Base-by-base conservation (phyloP, 2,113 vertebrate genomes). In the Paramisgurnus dabryanus region DNA sequence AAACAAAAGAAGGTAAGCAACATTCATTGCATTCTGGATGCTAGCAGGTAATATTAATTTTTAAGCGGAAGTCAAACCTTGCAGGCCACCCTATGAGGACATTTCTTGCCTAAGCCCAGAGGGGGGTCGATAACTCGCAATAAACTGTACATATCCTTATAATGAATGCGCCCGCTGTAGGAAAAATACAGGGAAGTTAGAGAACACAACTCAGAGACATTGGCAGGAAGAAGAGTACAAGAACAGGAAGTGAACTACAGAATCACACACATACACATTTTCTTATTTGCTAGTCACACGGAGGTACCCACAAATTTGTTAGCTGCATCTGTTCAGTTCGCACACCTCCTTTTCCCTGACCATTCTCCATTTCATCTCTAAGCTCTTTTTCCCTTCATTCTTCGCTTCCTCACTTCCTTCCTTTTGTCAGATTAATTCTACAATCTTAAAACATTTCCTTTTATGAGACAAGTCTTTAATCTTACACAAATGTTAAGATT, bases 141-240 rank as follows among this genome's bases (percentile, higher is more conserved):
- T 96, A 97, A 97, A 97, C 95, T 97, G 95, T 97, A 97, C 95
- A 97, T 97, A 93, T 97, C 95, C 95, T 97, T 97, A 96, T 97
- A 97, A 95, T 96, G 96, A 95, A 97, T 97, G 87, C 95, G 95
- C 88, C 95, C 95, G 87, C 96, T 97, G 96, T 91, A 97, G 96
- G 93, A 95, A 97, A 94, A 97, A 97, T 94, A 97, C 85, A 97
- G 82, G 90, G 89, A 85, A 76, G 87, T 96, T 96, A 97, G 95
- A 94, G 93, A 90, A 90, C 88, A 90, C 72, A 87, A 84, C 87
- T 83, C 88, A 91, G 86, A 92, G 80, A 84, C 85, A 90, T 76
- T 84, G 78, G 86, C 87, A 83, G 79, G 80, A 87, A 83, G 80
- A 82, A 86, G 53, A 91, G 83, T 90, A 87, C 87, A 91, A 88